Percentiles rank a stretch among this genome's conserved stretches.
These are phyloP conservation scores for Chloroceryle amazona DNA, from an alignment of 2,797 vertebrate species.

Conservation along the genomic window DNA sequence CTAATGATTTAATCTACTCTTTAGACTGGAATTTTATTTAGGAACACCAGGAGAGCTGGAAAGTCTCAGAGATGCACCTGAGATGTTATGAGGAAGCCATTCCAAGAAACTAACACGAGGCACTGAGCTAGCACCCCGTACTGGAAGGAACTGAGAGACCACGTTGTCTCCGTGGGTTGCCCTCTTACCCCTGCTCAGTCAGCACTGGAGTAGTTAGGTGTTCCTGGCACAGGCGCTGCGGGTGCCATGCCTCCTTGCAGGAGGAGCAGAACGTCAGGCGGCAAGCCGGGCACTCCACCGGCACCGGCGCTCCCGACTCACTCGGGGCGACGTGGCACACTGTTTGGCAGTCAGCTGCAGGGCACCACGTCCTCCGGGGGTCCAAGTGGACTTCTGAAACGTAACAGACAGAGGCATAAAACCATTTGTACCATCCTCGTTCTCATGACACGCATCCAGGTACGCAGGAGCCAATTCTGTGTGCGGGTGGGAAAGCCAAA, in stretches of 20 bases:
- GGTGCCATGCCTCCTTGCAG: constrained; percentile 89
- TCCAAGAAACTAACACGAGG: not conserved
- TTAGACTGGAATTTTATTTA: not conserved
- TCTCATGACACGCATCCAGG: not conserved
- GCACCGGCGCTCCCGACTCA: constrained; percentile 78
- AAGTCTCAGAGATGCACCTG: not conserved
- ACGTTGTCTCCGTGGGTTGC: accelerated
- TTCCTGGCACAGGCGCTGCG: constrained; percentile 84
- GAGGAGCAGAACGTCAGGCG: constrained; percentile 88
- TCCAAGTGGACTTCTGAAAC: constrained; percentile 92
- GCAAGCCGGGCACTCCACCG: constrained; percentile 88
- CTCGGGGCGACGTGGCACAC: constrained; percentile 84
- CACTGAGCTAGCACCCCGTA: not conserved
- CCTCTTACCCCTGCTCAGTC: constrained; percentile 86
- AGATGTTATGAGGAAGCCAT: not conserved
- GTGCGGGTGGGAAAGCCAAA: not conserved
- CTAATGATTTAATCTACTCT: not conserved
- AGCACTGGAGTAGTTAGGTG: constrained; percentile 77
- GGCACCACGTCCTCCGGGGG: constrained; percentile 93
- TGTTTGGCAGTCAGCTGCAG: constrained; percentile 89
- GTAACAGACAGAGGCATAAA: not conserved
- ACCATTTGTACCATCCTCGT: not conserved
- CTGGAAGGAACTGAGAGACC: not conserved
- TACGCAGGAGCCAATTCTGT: not conserved
- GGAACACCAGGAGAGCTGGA: not conserved